Evolutionary conservation across 1,140 invertebrate genomes (phyloP), one percentile per base, ranked within the genome.

Genomic region (Triops longicaudatus): DNA sequence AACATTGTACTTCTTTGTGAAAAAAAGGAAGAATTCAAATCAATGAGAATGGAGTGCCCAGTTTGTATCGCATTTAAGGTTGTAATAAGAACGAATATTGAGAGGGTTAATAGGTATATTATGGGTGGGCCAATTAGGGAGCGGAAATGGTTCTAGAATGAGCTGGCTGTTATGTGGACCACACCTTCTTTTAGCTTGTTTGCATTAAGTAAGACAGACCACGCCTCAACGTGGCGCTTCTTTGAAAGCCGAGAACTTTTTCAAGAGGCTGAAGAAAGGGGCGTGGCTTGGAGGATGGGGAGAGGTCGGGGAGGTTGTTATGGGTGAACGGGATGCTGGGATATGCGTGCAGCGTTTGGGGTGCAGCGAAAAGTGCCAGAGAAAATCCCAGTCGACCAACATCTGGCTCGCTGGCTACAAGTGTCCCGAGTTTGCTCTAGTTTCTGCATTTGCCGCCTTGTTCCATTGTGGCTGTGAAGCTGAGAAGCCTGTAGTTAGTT

Each of bases 111-210:
- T 37, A 7, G 31, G 31, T 2, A 37, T 22, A 63, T 22, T 63
- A n/a, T 63, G 4, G 50, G 50, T 14, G 50, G 50, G 50, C 14
- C 14, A 22, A 22, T 17, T 17, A 17, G 17, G 0, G 6, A 63
- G 17, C 50, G 50, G 50, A 63, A 63, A 63, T 63, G 50, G 17
- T 10, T 63, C 50, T 63, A 22, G 14, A 63, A 63, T 17, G 50
- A 63, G 50, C 22, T 6, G 31, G 50, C 14, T 63, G n/a, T 14
- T 63, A 22, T 5, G 31, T 37, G 50, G 50, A 22, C 50, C 50
- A 63, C 50, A 63, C 50, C 50, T 63, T 63, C 50, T 17, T 63
- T 63, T 63, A 63, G 50, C n/a, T 63, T 63, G 50, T 63, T 63
- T 63, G 50, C 17, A 63, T 63, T 63, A 63, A 22, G 22, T 63